Conservation (phyloP, 2,888 invertebrate species). For the Horisme vitalbata region DNA sequence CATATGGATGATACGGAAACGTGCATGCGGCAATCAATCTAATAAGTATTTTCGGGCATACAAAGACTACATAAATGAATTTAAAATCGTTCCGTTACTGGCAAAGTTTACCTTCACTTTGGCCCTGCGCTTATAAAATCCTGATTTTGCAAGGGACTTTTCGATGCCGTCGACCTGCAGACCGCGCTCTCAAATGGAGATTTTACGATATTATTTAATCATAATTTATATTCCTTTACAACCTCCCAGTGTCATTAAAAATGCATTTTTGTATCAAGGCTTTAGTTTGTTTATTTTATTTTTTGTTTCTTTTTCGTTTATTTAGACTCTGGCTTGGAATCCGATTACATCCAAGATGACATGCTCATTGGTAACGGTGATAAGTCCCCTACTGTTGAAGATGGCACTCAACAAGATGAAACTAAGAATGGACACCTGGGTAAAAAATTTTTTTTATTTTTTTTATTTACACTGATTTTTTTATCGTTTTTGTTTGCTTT, state of each 20-base stretch:
- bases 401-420: conserved; percentile 72
- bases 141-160: too few species aligned
- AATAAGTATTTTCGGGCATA: too few species aligned
- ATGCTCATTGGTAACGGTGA: conserved; percentile 71
- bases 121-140: too few species aligned
- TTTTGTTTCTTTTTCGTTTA: conserved; percentile 42
- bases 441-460: conserved; percentile 51
- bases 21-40: too few species aligned
- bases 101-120: background rate
- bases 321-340: conserved; percentile 86
- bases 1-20: too few species aligned
- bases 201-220: conserved; percentile 1
- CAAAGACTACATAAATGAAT: too few species aligned
- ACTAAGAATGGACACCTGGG: conserved; percentile 82
- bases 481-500: conserved; percentile 26
- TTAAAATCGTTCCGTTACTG: too few species aligned
- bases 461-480: conserved; percentile 17
- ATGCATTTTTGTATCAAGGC: conserved; percentile 28
- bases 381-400: conserved; percentile 72
- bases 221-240: too few species aligned
- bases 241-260: too few species aligned
- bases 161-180: too few species aligned
- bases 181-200: too few species aligned
- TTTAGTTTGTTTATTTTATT: conserved; percentile 39
- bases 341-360: conserved; percentile 84